Evolutionary conservation across 1,140 invertebrate species (phyloP).

Genomic region (Zaprionus gabonicus): DNA sequence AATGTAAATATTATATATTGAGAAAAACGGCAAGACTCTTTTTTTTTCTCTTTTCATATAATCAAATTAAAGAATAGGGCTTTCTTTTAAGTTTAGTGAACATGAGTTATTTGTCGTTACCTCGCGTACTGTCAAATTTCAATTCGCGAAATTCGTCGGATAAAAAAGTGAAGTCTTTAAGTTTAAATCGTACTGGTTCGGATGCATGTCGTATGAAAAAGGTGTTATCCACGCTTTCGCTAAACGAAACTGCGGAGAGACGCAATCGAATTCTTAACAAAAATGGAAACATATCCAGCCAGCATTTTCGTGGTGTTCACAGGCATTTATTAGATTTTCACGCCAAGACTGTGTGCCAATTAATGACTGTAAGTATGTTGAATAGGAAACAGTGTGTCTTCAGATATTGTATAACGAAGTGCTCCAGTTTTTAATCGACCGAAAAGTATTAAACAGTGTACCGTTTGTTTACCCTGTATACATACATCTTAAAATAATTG

Average conservation of each 20-base stretch:
- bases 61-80: background rate
- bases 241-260: constrained; percentile 56
- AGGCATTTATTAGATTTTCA: constrained; percentile 90
- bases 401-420: background rate
- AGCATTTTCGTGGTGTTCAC: constrained; percentile 89
- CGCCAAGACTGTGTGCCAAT: constrained; percentile 88
- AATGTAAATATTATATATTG: constrained; percentile 1
- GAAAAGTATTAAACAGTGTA: background rate
- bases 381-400: background rate
- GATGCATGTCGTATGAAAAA: constrained; percentile 44
- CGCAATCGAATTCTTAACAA: constrained; percentile 73
- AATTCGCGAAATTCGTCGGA: constrained; percentile 46
- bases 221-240: constrained; percentile 62
- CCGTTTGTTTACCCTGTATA: background rate
- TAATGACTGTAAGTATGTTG: constrained; percentile 89
- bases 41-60: background rate
- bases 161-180: constrained; percentile 61
- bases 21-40: background rate
- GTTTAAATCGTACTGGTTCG: constrained; percentile 62
- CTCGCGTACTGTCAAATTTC: constrained; percentile 50
- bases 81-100: constrained; percentile 4
- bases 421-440: background rate
- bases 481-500: background rate
- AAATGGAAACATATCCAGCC: constrained; percentile 78
- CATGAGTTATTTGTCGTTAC: constrained; percentile 76